phyloP scores from a whole-genome alignment of 2,113 vertebrate species.

The Prunella fulvescens region DNA sequence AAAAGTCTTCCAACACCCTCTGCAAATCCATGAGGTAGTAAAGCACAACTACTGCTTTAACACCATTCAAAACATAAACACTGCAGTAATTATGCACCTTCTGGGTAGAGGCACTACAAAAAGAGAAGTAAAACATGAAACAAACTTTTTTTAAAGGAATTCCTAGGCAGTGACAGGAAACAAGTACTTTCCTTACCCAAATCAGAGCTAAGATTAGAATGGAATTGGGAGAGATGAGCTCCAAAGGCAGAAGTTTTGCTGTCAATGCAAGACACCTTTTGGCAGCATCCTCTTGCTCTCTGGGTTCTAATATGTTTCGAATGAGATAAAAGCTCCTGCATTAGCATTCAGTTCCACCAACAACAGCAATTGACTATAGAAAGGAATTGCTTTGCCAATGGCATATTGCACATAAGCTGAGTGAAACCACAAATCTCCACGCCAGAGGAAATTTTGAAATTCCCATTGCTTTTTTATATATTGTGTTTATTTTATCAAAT shows the following conservation, averaged over 20 bases:
- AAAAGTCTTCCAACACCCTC: background rate
- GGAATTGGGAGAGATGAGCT: background rate
- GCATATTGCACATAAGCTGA: background rate
- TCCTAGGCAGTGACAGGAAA: background rate
- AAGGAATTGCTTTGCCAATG: constrained; percentile 33
- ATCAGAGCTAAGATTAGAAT: background rate
- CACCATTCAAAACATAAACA: background rate
- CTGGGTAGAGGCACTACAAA: background rate
- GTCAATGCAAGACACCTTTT: constrained; percentile 21
- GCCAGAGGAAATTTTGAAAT: constrained; percentile 19
- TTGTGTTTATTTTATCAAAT: background rate
- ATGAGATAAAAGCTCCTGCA: constrained; percentile 20
- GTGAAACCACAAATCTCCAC: background rate
- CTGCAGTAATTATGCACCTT: background rate
- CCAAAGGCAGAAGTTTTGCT: background rate
- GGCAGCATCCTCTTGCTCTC: background rate
- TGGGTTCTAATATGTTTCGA: background rate
- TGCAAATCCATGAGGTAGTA: background rate
- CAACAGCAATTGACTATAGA: background rate
- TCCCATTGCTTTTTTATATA: background rate
- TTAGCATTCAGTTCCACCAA: constrained; percentile 36
- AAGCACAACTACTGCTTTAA: background rate
- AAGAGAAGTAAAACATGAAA: background rate
- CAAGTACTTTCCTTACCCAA: background rate
- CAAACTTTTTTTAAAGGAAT: background rate